phyloP scores from a whole-genome alignment of 1,140 invertebrate species.

The Drosophila nebulosa region DNA sequence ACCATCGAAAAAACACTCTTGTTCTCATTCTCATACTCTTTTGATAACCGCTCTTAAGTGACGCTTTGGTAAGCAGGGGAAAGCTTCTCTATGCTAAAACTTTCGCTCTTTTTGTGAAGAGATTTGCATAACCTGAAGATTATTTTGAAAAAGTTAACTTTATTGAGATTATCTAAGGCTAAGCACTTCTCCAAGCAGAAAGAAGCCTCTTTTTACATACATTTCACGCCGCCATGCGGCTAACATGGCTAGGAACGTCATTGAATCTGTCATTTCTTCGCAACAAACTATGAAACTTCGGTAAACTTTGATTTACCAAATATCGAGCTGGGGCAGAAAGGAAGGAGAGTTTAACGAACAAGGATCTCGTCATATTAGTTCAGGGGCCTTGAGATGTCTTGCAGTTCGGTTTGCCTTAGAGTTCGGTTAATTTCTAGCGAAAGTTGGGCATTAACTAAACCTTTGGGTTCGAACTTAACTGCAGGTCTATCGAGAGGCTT shows the following conservation, averaged over 20 bases:
- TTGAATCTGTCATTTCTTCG: neutral
- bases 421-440: neutral
- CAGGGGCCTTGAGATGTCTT: neutral
- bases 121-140: neutral
- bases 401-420: neutral
- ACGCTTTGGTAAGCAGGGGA: constrained; percentile 47
- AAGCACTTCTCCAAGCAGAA: neutral
- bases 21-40: constrained; percentile 4
- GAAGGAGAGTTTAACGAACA: constrained; percentile 2
- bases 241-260: constrained; percentile 58
- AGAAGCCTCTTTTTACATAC: neutral
- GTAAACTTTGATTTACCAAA: neutral
- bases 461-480: neutral
- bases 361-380: constrained; percentile 44
- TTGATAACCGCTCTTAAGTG: constrained; percentile 32
- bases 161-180: neutral
- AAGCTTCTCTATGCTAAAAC: constrained; percentile 23
- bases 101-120: neutral
- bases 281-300: neutral
- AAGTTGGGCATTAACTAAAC: neutral
- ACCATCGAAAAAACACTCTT: neutral
- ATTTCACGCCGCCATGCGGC: constrained; percentile 53
- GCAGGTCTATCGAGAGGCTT: neutral
- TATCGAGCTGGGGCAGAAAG: constrained; percentile 14
- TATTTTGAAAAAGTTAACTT: neutral